Conservation (phyloP, 1,140 invertebrate genomes). For the Brachystomella parvula region DNA sequence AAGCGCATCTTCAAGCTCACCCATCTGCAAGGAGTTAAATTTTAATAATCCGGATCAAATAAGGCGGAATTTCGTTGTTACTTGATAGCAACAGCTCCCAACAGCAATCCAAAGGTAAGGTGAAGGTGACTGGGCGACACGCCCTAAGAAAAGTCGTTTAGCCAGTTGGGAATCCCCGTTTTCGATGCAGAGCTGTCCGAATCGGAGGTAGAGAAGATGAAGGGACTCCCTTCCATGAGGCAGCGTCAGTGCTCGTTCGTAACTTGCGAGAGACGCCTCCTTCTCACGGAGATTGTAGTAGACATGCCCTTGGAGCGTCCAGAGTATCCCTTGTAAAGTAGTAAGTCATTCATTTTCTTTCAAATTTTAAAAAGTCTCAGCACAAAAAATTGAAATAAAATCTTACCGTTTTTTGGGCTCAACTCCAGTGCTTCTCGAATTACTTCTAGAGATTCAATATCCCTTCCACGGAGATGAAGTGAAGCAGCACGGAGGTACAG, state of each 20-base stretch:
- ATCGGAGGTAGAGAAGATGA: constrained; percentile 31
- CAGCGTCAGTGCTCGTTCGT: constrained; percentile 19
- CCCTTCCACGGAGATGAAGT: constrained; percentile 15
- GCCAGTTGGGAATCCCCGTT: constrained; percentile 12
- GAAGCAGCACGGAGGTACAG: constrained; percentile 25
- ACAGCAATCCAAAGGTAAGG: constrained; percentile 42
- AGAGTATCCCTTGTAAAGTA: constrained; percentile 22
- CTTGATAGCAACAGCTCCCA: constrained; percentile 41
- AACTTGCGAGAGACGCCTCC: constrained; percentile 18
- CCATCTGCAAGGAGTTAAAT: constrained; percentile 35
- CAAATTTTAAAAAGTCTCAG: not conserved
- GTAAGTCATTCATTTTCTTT: not conserved
- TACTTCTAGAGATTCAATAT: constrained; percentile 19
- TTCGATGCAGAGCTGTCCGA: constrained; percentile 19
- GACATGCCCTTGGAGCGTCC: constrained; percentile 27
- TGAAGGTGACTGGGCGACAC: constrained; percentile 38
- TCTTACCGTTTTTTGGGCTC: not conserved
- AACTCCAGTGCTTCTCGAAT: constrained; percentile 23
- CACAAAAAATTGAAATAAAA: no score
- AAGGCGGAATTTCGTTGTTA: constrained; percentile 21
- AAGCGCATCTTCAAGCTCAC: constrained; percentile 41
- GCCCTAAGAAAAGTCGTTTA: constrained; percentile 26
- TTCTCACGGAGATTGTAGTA: constrained; percentile 14
- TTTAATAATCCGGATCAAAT: not conserved
- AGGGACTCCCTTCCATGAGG: constrained; percentile 19